These are phyloP conservation scores for Xanthorhoe designata DNA, from an alignment of 2,888 invertebrate genomes.

Conservation along the genomic window DNA sequence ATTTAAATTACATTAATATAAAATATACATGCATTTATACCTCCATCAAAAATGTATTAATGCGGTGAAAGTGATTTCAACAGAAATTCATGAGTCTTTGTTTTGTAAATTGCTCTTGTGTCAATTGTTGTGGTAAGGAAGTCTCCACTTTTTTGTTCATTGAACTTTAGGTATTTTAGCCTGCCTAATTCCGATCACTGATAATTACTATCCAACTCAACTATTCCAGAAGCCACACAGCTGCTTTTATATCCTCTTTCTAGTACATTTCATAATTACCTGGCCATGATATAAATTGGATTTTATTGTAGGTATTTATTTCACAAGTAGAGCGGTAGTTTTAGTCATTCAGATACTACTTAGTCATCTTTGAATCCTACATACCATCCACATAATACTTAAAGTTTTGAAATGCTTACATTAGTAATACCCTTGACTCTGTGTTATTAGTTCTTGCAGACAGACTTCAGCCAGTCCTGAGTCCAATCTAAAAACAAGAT, in stretches of 20 bases:
- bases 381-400: background rate
- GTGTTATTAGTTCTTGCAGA: background rate
- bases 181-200: no score
- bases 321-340: background rate
- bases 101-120: no score
- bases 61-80: no score
- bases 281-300: background rate
- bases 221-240: background rate
- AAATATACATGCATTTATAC: no score
- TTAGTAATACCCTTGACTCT: no score
- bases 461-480: conserved; percentile 1
- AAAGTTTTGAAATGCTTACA: no score
- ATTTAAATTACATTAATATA: no score
- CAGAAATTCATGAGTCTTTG: no score
- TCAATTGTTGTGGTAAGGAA: no score
- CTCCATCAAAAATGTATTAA: no score
- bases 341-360: background rate
- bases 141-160: no score
- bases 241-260: background rate
- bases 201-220: background rate
- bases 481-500: conserved; percentile 3
- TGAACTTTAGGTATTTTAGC: no score
- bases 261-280: background rate
- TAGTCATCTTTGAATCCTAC: conserved; percentile 1
- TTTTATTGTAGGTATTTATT: background rate